A percentile compares a stretch with the other conserved stretches of the same genome.
Evolutionary conservation across 2,797 vertebrate species (phyloP).

Genomic region (Amniataba percoides): DNA sequence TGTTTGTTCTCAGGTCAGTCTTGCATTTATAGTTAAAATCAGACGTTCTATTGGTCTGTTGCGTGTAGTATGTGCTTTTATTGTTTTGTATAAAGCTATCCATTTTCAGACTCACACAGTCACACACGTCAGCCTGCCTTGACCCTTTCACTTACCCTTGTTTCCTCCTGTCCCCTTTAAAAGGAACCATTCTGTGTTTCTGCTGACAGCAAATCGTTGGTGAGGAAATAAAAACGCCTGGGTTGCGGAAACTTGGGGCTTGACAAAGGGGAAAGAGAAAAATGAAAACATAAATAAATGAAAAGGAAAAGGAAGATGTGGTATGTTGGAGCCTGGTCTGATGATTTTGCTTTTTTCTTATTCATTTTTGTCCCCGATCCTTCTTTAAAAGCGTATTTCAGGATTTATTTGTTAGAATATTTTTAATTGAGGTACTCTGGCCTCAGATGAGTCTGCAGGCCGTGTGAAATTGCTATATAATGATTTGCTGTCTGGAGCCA

Average conservation of each 20-base stretch:
- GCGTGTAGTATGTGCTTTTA: background rate
- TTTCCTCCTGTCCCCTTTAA: slow-evolving; percentile 57
- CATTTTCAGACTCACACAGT: slow-evolving; percentile 3
- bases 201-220: slow-evolving; percentile 76
- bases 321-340: background rate
- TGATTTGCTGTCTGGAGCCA: slow-evolving; percentile 42
- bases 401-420: slow-evolving; percentile 41
- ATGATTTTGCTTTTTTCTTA: background rate
- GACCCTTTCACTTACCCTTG: slow-evolving; percentile 45
- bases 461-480: slow-evolving; percentile 29
- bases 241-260: slow-evolving; percentile 62
- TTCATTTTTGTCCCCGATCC: background rate
- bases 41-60: background rate
- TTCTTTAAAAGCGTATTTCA: slow-evolving; percentile 17
- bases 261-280: background rate
- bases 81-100: slow-evolving; percentile 23
- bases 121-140: background rate
- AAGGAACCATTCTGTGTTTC: slow-evolving; percentile 55
- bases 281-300: slow-evolving; percentile 16
- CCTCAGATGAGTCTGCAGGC: slow-evolving; percentile 25
- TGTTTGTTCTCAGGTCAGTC: slow-evolving; percentile 1
- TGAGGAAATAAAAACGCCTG: slow-evolving; percentile 66
- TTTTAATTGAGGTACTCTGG: slow-evolving; percentile 39
- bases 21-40: background rate
- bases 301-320: background rate